Evolutionary conservation across 2,888 invertebrate genomes (phyloP), one percentile per base, ranked within the genome.

Genomic region (Philonicus albiceps): DNA sequence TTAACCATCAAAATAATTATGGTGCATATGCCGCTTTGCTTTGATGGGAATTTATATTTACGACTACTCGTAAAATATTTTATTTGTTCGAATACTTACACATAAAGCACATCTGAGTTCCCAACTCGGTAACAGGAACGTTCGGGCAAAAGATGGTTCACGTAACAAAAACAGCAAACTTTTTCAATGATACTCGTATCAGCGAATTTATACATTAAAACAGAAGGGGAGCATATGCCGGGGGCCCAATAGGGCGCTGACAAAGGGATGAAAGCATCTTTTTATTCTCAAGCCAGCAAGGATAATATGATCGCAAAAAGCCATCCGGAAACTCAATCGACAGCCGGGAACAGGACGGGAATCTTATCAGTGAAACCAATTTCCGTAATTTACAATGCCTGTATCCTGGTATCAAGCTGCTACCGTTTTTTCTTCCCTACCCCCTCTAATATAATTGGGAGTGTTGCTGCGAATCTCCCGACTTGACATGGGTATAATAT

Each of bases 311-410:
- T 76, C 34, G 43, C 37, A 64, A 27, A 27, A 64, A 22, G 64
- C 64, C 49, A 49, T 49, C 49, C 64, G 64, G 64, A 64, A 64
- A 27, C 74, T 31, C 37, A 74, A 37, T 34, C 37, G 76, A 34
- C 37, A 34, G 75, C 75, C 34, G 76, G 13, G 37, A 37, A 76
- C 27, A 76, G 37, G 37, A 43, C 8, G 43, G 43, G 40, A 43
- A 40, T 76, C 40, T 76, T 76, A 76, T 76, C 76, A 76, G 76
- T 43, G 40, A 76, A 76, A 76, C 37, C 76, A 76, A 76, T 76
- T 76, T 76, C 76, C 40, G 76, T 76, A 76, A 76, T 40, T 43
- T 76, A 76, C 76, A 37, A 76, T 37, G 22, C 27, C 22, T 22
- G 76, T 76, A 43, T 76, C 37, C 43, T 76, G 27, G 22, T 19